Percentiles rank a stretch among this genome's conserved stretches.
phyloP scores from a whole-genome alignment of 2,888 invertebrate genomes.

The Agriopis marginaria region DNA sequence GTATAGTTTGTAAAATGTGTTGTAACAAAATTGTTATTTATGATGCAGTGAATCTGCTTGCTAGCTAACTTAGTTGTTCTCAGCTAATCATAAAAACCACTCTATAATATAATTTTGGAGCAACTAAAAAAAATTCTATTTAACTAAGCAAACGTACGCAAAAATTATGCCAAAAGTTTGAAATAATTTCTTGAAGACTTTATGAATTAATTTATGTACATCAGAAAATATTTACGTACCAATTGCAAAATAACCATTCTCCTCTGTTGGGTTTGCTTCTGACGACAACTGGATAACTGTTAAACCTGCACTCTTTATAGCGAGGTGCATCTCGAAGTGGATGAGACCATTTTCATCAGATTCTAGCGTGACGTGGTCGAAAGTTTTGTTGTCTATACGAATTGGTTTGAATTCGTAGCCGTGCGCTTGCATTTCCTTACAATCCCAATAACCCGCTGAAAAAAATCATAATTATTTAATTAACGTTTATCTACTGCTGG shows the following conservation, averaged over 20 bases:
- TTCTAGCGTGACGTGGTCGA: background rate
- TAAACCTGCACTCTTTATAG: background rate
- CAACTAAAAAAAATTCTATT: too few species aligned
- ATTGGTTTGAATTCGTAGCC: conserved; percentile 3
- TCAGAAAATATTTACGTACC: background rate
- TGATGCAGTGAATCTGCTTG: too few species aligned
- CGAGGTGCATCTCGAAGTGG: conserved; percentile 4
- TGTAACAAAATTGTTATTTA: too few species aligned
- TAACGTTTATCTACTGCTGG: background rate
- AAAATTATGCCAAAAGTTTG: too few species aligned
- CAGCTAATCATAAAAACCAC: too few species aligned
- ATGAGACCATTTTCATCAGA: background rate
- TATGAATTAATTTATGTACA: too few species aligned
- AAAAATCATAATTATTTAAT: background rate
- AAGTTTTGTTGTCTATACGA: background rate
- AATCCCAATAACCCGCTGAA: background rate
- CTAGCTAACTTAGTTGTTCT: too few species aligned
- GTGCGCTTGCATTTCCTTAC: background rate
- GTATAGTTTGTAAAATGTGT: too few species aligned
- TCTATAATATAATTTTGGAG: too few species aligned
- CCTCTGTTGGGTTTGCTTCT: background rate
- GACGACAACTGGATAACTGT: background rate
- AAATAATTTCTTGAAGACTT: too few species aligned
- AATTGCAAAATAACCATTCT: background rate
- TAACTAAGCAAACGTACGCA: too few species aligned